Base-by-base conservation (phyloP, 2,797 vertebrate species). In the Parambassis ranga region DNA sequence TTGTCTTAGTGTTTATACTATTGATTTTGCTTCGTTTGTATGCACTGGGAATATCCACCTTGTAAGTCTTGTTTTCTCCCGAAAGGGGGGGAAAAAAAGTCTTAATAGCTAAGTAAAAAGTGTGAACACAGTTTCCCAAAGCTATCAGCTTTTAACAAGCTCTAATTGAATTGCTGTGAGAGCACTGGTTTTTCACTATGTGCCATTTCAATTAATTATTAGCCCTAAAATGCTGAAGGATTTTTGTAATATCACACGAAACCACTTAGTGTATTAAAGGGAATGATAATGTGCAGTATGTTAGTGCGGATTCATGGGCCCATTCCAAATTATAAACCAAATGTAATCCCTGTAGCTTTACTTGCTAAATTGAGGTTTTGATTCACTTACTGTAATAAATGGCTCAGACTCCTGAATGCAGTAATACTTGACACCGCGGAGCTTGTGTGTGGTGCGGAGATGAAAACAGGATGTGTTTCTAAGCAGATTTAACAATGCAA, bases 131-230 rank as follows among this genome's bases (percentile, higher is more conserved):
- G 77, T 86, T 85, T 92, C 88, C 81, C 87, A 82, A 78, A 90
- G 90, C 88, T 90, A 89, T 88, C 83, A 85, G 87, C 90, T 82
- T 87, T 88, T 91, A 91, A 91, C 86, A 86, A 71, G 87, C 55
- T 76, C 81, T 90, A 92, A 93, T 92, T 94, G 90, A 92, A 92
- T 92, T 90, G 89, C 87, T 80, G 82, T 71, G 84, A 89, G 83
- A 91, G 87, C 86, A 71, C 77, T 89, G 86, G 56, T 84, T 92
- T 87, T 93, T 90, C 88, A 90, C 89, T 71, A 80, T 88, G 88
- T 88, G 81, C 87, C 82, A 86, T 89, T 92, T 88, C 90, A 92
- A 92, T 93, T 91, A 92, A 92, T 91, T 87, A 91, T 93, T 90
- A 88, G 81, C 75, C 85, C 79, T 76, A 88, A 90, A 92, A 91